A percentile compares a stretch with the other conserved stretches of the same genome.
Conservation (phyloP, 2,888 invertebrate species). For the Drosophila subquinaria region DNA sequence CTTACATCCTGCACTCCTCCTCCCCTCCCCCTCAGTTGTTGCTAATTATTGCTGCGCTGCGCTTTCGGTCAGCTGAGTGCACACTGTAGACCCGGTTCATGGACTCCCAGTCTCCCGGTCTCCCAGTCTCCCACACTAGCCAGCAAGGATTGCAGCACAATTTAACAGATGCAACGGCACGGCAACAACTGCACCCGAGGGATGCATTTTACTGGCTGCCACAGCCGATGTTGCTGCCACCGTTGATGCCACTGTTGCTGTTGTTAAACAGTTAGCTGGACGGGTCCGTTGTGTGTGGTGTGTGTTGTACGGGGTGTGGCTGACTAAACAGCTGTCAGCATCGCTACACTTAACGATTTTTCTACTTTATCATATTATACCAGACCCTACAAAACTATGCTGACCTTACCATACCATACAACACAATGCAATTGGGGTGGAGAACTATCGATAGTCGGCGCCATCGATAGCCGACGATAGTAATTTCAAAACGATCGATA, state of each 20-base stretch:
- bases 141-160: constrained; percentile 47
- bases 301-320: constrained; percentile 1
- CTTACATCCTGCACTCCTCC: neutral
- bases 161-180: constrained; percentile 57
- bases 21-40: constrained; percentile 41
- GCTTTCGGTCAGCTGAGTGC: constrained; percentile 58
- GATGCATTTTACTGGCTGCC: constrained; percentile 19
- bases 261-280: constrained; percentile 48
- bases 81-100: constrained; percentile 39
- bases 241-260: constrained; percentile 24
- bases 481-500: too few species aligned
- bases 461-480: too few species aligned
- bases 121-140: neutral
- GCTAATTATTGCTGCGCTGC: constrained; percentile 67
- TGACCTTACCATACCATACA: too few species aligned
- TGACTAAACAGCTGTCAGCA: constrained; percentile 35
- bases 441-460: too few species aligned
- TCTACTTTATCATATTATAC: neutral
- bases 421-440: too few species aligned
- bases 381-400: too few species aligned
- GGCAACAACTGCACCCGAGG: constrained; percentile 63
- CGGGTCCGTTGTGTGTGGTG: neutral
- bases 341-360: constrained; percentile 22
- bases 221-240: constrained; percentile 11
- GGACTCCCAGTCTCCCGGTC: neutral